These are phyloP conservation scores for Anabas testudineus DNA, from an alignment of 2,797 vertebrate genomes.

Conservation along the genomic window DNA sequence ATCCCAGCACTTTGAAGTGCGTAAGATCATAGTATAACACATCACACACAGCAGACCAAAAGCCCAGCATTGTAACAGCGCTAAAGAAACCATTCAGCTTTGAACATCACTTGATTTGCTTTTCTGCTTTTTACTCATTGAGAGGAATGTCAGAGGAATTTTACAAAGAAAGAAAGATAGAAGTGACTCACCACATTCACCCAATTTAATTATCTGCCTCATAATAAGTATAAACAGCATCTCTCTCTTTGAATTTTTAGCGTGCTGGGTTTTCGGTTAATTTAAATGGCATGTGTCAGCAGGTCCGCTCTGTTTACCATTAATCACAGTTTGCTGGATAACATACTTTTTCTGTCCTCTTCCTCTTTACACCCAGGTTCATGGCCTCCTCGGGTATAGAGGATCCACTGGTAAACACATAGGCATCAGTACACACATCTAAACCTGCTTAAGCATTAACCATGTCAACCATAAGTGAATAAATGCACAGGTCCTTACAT, in stretches of 20 bases:
- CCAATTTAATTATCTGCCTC: slow-evolving; percentile 43
- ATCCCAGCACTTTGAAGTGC: slow-evolving; percentile 74
- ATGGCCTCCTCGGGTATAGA: slow-evolving; percentile 32
- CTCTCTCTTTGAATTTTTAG: slow-evolving; percentile 27
- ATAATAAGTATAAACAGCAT: slow-evolving; percentile 50
- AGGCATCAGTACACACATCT: slow-evolving; percentile 45
- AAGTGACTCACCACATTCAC: slow-evolving; percentile 45
- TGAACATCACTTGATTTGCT: slow-evolving; percentile 51
- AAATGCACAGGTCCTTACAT: slow-evolving; percentile 58
- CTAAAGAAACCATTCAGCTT: slow-evolving; percentile 63
- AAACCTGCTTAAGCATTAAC: slow-evolving; percentile 75
- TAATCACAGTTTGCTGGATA: slow-evolving; percentile 49
- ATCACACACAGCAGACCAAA: slow-evolving; percentile 34
- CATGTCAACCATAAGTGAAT: slow-evolving; percentile 59
- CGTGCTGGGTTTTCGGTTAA: slow-evolving; percentile 23
- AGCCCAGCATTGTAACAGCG: slow-evolving; percentile 58
- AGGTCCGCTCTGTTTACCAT: slow-evolving; percentile 44
- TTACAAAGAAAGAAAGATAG: slow-evolving; percentile 48
- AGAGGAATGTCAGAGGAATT: slow-evolving; percentile 47
- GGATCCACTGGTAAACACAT: slow-evolving; percentile 43
- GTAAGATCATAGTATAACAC: slow-evolving; percentile 44
- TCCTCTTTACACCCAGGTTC: slow-evolving; percentile 52
- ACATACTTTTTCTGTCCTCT: slow-evolving; percentile 23
- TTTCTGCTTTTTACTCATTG: slow-evolving; percentile 32
- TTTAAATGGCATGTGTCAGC: slow-evolving; percentile 60